Evolutionary conservation across 1,140 invertebrate genomes (phyloP).

Genomic region (Pseudomyrmex gracilis): DNA sequence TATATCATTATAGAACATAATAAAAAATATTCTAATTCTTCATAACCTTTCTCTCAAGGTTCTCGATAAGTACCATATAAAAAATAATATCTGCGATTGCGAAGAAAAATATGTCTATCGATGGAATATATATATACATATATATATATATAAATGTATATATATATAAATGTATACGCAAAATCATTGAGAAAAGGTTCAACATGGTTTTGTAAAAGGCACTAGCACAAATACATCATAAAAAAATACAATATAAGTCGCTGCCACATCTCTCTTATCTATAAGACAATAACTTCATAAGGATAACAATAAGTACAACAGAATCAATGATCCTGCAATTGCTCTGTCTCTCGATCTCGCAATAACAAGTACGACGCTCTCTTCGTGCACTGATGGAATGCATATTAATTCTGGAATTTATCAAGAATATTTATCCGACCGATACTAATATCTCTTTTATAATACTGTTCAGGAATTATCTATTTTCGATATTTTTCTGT

Average conservation of each 20-base stretch:
- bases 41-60: not conserved
- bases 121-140: slow-evolving; percentile 9
- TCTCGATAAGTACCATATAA: not conserved
- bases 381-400: not conserved
- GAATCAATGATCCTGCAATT: not conserved
- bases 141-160: too few species aligned
- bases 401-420: not conserved
- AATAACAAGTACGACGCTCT: not conserved
- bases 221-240: slow-evolving; percentile 52
- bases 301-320: not conserved
- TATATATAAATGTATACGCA: slow-evolving; percentile 28
- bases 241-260: slow-evolving; percentile 24
- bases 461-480: slow-evolving; percentile 15
- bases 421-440: not conserved
- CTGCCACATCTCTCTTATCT: not conserved
- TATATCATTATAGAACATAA: not conserved
- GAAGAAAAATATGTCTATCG: slow-evolving; percentile 47
- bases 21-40: not conserved
- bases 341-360: not conserved
- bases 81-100: not conserved
- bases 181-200: slow-evolving; percentile 52
- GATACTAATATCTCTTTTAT: not conserved
- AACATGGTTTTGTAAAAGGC: slow-evolving; percentile 30
- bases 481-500: not conserved
- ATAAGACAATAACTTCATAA: not conserved